Conservation (phyloP, 2,113 vertebrate species). For the Carassius auratus region DNA sequence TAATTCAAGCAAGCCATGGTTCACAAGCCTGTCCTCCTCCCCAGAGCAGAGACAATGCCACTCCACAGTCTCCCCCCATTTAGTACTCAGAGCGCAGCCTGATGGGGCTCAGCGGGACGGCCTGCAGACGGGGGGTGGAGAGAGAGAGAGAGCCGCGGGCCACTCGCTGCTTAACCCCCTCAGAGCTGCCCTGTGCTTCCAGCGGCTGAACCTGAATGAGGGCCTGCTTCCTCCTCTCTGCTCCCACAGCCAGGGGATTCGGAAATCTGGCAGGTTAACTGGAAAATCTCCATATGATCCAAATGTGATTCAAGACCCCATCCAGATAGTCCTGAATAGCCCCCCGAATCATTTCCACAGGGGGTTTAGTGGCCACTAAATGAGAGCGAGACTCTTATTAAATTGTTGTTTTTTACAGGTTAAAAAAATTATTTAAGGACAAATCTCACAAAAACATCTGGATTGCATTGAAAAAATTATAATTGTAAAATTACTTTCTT, state of each 20-base stretch:
- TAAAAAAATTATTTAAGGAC: neutral
- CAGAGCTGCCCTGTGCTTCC: slow-evolving; percentile 47
- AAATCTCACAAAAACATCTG: neutral
- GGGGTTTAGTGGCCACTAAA: slow-evolving; percentile 47
- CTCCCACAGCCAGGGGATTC: slow-evolving; percentile 54
- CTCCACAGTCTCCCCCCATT: slow-evolving; percentile 70
- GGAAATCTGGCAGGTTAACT: slow-evolving; percentile 63
- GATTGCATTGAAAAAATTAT: neutral
- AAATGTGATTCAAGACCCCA: slow-evolving; percentile 62
- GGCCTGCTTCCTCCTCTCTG: slow-evolving; percentile 34
- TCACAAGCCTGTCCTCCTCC: slow-evolving; percentile 34
- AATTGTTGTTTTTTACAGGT: slow-evolving; percentile 46
- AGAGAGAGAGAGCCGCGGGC: slow-evolving; percentile 40
- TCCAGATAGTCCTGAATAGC: slow-evolving; percentile 44
- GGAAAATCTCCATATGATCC: slow-evolving; percentile 63
- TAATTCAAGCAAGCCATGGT: slow-evolving; percentile 35
- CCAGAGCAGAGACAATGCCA: slow-evolving; percentile 50
- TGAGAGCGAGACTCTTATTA: slow-evolving; percentile 46
- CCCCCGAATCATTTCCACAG: slow-evolving; percentile 47
- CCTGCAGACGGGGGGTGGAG: slow-evolving; percentile 69
- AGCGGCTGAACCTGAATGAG: slow-evolving; percentile 45
- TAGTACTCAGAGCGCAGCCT: slow-evolving; percentile 63
- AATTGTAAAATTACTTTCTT: too few relatives aligned
- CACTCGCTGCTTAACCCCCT: slow-evolving; percentile 43
- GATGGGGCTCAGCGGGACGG: slow-evolving; percentile 80